Conservation (phyloP, 2,888 invertebrate genomes). For the Acrobasis repandana region DNA sequence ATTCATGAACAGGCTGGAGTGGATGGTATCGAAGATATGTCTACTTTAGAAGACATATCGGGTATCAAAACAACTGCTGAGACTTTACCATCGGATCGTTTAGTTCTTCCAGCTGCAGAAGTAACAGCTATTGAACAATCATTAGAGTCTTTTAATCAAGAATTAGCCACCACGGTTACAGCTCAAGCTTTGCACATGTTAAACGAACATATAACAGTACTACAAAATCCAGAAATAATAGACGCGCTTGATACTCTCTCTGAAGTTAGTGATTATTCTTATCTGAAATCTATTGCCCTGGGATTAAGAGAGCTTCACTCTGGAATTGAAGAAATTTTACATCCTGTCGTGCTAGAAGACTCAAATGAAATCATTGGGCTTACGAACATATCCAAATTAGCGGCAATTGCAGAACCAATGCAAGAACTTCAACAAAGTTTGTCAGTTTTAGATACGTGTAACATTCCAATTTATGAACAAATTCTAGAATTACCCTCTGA, state of each 20-base stretch:
- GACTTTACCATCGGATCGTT: conserved; percentile 60
- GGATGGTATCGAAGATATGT: conserved; percentile 78
- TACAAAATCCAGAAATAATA: conserved; percentile 62
- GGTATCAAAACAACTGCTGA: conserved; percentile 82
- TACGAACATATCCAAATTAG: conserved; percentile 52
- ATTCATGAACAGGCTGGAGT: conserved; percentile 73
- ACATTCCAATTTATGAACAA: conserved; percentile 71
- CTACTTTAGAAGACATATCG: conserved; percentile 83
- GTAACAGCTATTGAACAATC: conserved; percentile 48
- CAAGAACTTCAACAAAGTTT: conserved; percentile 64
- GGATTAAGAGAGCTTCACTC: conserved; percentile 56
- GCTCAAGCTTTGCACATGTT: conserved; percentile 65
- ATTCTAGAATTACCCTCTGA: conserved; percentile 62
- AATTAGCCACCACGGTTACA: conserved; percentile 43
- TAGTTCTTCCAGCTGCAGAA: conserved; percentile 56
- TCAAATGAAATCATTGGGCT: conserved; percentile 48
- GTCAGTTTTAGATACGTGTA: conserved; percentile 59
- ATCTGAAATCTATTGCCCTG: conserved; percentile 57
- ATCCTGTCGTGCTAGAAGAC: conserved; percentile 63
- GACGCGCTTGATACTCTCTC: conserved; percentile 65
- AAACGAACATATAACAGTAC: conserved; percentile 57
- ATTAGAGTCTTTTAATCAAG: conserved; percentile 40
- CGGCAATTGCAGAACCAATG: conserved; percentile 65
- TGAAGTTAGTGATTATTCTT: conserved; percentile 62
- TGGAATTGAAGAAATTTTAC: conserved; percentile 62